Conservation (phyloP, 1,140 invertebrate species). For the Rhizoglyphus robini region DNA sequence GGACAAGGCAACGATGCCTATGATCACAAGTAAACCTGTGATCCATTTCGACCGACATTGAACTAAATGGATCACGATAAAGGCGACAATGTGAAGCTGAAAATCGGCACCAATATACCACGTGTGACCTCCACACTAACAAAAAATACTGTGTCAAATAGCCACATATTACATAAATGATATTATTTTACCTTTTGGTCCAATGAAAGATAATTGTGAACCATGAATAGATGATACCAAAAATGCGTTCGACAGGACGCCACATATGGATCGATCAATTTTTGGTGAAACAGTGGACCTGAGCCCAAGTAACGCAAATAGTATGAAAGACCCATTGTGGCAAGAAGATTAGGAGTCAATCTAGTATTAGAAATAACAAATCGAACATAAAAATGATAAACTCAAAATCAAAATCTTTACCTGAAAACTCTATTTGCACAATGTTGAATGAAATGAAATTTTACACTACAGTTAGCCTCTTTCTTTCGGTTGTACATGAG, state of each 20-base stretch:
- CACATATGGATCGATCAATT: slow-evolving; percentile 20
- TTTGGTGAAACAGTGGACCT: slow-evolving; percentile 22
- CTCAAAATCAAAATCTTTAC: neutral
- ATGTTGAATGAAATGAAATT: neutral
- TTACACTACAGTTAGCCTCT: neutral
- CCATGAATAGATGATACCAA: slow-evolving; percentile 21
- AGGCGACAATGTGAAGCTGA: slow-evolving; percentile 19
- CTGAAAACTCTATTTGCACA: neutral
- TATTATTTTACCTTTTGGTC: neutral
- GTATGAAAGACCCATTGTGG: slow-evolving; percentile 16
- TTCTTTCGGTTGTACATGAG: neutral
- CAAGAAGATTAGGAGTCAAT: slow-evolving; percentile 11
- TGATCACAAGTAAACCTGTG: neutral
- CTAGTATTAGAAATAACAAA: neutral
- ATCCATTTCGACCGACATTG: neutral
- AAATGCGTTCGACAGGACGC: slow-evolving; percentile 18
- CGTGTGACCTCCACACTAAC: slow-evolving; percentile 20
- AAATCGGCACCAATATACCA: slow-evolving; percentile 24
- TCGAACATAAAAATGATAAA: neutral
- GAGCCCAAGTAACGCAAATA: slow-evolving; percentile 21
- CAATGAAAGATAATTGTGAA: neutral
- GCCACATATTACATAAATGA: neutral
- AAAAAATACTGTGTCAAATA: neutral
- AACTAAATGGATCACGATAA: slow-evolving; percentile 13
- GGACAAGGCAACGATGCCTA: neutral